Evolutionary conservation across 2,113 vertebrate species (phyloP).

Genomic region (Heterochromis multidens): DNA sequence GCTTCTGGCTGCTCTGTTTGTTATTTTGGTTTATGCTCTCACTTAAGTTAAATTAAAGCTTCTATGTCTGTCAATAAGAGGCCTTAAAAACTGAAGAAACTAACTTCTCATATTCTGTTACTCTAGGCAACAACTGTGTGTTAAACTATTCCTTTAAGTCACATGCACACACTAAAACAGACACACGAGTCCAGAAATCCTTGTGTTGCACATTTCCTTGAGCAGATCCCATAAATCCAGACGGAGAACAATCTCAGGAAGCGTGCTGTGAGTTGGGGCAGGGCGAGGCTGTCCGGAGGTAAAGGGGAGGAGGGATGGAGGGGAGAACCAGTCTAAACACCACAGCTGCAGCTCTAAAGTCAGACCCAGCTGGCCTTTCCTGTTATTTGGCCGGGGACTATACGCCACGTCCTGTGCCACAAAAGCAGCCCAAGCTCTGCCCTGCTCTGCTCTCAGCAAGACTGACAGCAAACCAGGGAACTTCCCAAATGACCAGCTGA

Average conservation of each 20-base stretch:
- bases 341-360: constrained; percentile 66
- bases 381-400: constrained; percentile 74
- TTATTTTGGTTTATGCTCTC: neutral
- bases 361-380: constrained; percentile 77
- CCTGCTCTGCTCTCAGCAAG: neutral
- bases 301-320: constrained; percentile 31
- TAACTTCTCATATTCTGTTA: neutral
- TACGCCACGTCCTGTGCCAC: constrained; percentile 64
- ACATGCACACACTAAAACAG: neutral
- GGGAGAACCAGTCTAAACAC: constrained; percentile 65
- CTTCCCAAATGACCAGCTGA: constrained; percentile 2
- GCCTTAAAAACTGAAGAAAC: neutral
- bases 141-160: neutral
- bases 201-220: constrained; percentile 63
- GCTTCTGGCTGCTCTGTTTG: neutral
- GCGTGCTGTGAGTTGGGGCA: constrained; percentile 61
- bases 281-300: constrained; percentile 64
- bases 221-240: constrained; percentile 73
- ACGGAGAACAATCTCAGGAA: constrained; percentile 79
- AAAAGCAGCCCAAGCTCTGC: constrained; percentile 32
- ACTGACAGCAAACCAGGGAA: constrained; percentile 23
- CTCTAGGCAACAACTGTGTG: neutral
- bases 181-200: constrained; percentile 28
- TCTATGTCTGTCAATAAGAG: neutral
- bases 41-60: neutral